phyloP scores from a whole-genome alignment of 2,797 vertebrate genomes.

The Molossus molossus region DNA sequence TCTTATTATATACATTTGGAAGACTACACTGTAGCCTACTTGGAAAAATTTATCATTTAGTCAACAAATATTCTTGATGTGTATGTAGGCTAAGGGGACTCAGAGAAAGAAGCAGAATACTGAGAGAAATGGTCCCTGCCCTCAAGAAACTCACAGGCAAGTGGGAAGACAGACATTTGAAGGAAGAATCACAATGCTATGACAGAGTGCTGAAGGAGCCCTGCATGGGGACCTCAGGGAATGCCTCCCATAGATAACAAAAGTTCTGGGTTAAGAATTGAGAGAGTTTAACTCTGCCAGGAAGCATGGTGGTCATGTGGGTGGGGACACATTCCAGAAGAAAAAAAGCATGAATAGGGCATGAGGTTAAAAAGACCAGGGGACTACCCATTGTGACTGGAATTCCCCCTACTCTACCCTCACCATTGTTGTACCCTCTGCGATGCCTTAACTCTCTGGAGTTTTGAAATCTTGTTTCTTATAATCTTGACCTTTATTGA shows the following conservation, averaged over 20 bases:
- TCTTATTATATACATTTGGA: background rate
- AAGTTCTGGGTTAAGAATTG: background rate
- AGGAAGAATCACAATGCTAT: background rate
- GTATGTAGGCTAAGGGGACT: background rate
- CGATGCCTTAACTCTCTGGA: background rate
- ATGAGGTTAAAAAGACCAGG: background rate
- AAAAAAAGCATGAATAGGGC: background rate
- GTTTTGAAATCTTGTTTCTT: slow-evolving; percentile 30
- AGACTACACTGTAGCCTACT: background rate
- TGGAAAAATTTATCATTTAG: background rate
- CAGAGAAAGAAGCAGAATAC: background rate
- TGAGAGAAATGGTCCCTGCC: background rate
- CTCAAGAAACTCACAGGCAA: background rate
- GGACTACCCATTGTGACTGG: background rate
- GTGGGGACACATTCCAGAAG: slow-evolving; percentile 35
- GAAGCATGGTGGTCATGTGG: background rate
- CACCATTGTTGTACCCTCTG: background rate
- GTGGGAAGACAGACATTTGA: background rate
- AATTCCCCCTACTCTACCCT: background rate
- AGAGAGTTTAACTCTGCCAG: background rate
- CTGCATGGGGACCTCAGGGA: background rate
- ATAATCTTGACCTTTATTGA: background rate
- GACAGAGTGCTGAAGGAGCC: background rate
- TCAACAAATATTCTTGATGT: background rate
- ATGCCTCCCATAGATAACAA: background rate